Percentiles rank a stretch among this genome's conserved stretches.
phyloP scores from a whole-genome alignment of 2,113 vertebrate genomes.

The Centropus unirufus region DNA sequence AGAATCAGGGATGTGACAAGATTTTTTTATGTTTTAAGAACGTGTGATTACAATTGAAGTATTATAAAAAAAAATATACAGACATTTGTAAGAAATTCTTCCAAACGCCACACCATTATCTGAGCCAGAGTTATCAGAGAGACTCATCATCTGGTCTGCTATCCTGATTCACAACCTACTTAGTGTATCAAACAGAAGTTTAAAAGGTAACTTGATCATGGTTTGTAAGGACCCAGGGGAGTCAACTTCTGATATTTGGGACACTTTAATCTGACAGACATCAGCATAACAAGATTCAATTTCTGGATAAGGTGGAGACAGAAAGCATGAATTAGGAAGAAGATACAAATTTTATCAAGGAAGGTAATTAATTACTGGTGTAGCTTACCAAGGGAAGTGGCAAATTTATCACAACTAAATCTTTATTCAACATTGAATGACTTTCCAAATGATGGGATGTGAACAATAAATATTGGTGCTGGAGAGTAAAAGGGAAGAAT shows the following conservation, averaged over 20 bases:
- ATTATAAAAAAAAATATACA: background rate
- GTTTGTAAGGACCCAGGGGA: background rate
- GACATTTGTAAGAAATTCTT: background rate
- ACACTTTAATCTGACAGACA: background rate
- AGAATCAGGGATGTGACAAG: background rate
- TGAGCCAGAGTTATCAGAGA: background rate
- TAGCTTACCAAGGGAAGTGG: background rate
- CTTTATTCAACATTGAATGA: background rate
- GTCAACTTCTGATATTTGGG: background rate
- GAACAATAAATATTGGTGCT: background rate
- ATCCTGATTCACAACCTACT: background rate
- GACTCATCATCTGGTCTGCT: background rate
- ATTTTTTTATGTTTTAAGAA: background rate
- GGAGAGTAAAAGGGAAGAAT: background rate
- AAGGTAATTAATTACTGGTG: background rate
- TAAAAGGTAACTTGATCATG: background rate
- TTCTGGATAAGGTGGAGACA: background rate
- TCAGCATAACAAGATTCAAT: background rate
- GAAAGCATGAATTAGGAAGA: background rate
- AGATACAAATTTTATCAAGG: background rate
- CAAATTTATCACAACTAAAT: background rate
- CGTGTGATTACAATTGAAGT: background rate
- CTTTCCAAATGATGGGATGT: background rate
- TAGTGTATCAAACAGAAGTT: background rate
- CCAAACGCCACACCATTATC: background rate